Conservation (phyloP, 2,113 vertebrate species). For the Tonatia bakeri region DNA sequence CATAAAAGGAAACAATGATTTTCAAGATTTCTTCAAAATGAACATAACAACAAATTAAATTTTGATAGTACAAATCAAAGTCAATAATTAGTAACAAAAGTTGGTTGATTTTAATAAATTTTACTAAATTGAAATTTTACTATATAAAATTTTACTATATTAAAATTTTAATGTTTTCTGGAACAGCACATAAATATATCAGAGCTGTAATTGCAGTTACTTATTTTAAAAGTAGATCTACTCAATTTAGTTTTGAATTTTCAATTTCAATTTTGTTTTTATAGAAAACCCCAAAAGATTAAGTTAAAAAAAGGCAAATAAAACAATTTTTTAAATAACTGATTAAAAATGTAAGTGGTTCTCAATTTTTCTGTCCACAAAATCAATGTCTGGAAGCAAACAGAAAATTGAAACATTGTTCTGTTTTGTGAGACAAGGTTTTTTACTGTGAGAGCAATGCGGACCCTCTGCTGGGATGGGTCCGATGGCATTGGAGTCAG, state of each 20-base stretch:
- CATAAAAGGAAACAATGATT: not conserved
- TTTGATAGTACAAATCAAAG: not conserved
- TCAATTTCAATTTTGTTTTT: slow-evolving; percentile 31
- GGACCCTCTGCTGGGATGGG: not conserved
- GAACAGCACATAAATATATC: not conserved
- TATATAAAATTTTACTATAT: not conserved
- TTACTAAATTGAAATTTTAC: not conserved
- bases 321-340: not conserved
- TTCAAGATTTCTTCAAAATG: not conserved
- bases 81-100: not conserved
- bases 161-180: not conserved
- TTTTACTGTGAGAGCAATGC: not conserved
- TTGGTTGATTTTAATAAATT: not conserved
- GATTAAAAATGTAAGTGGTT: slow-evolving; percentile 9
- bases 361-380: not conserved
- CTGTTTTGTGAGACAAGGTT: not conserved
- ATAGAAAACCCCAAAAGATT: not conserved
- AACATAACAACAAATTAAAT: slow-evolving; percentile 5
- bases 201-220: not conserved
- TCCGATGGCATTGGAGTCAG: not conserved
- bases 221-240: not conserved
- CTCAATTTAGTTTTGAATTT: not conserved
- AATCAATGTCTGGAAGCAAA: slow-evolving; percentile 21
- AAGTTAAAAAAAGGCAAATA: slow-evolving; percentile 1
- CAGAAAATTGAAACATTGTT: slow-evolving; percentile 8